Percentiles rank a stretch among this genome's conserved stretches.
Evolutionary conservation across 2,797 vertebrate genomes (phyloP).

Genomic region (Liparis tanakae): DNA sequence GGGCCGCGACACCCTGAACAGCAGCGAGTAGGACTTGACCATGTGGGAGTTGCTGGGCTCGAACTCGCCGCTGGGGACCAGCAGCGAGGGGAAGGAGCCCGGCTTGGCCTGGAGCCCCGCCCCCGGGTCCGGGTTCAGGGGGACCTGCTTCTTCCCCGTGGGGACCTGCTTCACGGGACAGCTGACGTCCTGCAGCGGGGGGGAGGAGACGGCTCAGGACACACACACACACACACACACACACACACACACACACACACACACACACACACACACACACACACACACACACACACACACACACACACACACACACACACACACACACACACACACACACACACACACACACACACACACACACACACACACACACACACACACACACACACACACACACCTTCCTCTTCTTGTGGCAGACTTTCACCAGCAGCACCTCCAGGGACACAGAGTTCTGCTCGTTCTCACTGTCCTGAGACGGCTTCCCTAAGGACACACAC

Average conservation of each 20-base stretch:
- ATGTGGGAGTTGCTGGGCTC: conserved; percentile 99
- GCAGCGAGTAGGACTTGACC: conserved; percentile 98
- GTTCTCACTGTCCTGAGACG: conserved; percentile 98
- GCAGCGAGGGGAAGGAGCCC: conserved; percentile 93
- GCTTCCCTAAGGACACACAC: conserved; percentile 88
- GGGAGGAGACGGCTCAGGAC: no score
- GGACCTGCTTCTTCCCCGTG: conserved; percentile 99
- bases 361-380: no score
- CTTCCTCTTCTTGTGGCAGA: conserved; percentile 99
- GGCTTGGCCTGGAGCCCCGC: conserved; percentile 93
- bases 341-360: conserved; percentile 66
- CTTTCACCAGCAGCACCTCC: conserved; percentile 99
- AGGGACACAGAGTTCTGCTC: conserved; percentile 98
- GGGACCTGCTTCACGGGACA: conserved; percentile 99
- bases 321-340: no score
- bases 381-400: conserved; percentile 66
- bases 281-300: conserved; percentile 65
- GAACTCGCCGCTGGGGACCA: conserved; percentile 98
- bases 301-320: conserved; percentile 66
- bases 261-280: no score
- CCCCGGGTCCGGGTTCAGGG: conserved; percentile 94
- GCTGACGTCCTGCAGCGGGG: conserved; percentile 91
- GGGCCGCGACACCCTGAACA: conserved; percentile 96
- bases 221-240: no score
- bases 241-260: conserved; percentile 66